Conservation (phyloP, 2,888 invertebrate genomes). For the Drosophila multiciliata region DNA sequence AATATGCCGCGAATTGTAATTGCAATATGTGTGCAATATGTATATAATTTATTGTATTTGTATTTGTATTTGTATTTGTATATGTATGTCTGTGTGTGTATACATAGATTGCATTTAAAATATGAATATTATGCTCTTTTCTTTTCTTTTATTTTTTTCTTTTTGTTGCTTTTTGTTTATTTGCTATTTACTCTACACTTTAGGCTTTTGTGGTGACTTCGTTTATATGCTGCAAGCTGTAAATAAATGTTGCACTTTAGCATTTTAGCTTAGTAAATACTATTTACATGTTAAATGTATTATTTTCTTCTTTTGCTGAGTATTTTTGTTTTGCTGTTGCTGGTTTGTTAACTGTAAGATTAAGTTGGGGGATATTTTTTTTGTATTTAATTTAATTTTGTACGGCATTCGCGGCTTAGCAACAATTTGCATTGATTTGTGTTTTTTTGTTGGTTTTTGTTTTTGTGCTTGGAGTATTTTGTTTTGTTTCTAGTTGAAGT, state of each 20-base stretch:
- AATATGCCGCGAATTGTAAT: conserved; percentile 65
- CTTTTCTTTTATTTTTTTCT: too few relatives aligned
- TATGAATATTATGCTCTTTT: conserved; percentile 66
- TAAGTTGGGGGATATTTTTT: conserved; percentile 6
- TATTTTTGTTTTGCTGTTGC: conserved; percentile 7
- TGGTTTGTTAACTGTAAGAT: conserved; percentile 24
- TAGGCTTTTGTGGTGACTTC: conserved; percentile 79
- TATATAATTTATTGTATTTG: conserved; percentile 41
- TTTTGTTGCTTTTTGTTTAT: conserved; percentile 20
- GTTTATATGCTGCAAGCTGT: conserved; percentile 71
- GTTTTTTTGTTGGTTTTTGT: conserved; percentile 16
- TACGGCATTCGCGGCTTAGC: conserved; percentile 66
- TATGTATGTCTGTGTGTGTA: conserved; percentile 50
- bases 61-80: conserved; percentile 11
- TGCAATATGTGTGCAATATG: conserved; percentile 39
- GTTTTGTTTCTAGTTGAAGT: conserved; percentile 42
- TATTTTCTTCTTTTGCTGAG: conserved; percentile 7
- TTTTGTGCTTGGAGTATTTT: conserved; percentile 16
- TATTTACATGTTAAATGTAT: conserved; percentile 67
- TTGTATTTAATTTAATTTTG: conserved; percentile 39
- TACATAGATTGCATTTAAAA: conserved; percentile 67
- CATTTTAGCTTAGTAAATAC: conserved; percentile 52
- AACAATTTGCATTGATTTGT: conserved; percentile 40
- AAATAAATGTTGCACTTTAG: conserved; percentile 70
- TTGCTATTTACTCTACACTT: conserved; percentile 48